phyloP scores from a whole-genome alignment of 2,797 vertebrate genomes.

The Sebastiscus tertius region DNA sequence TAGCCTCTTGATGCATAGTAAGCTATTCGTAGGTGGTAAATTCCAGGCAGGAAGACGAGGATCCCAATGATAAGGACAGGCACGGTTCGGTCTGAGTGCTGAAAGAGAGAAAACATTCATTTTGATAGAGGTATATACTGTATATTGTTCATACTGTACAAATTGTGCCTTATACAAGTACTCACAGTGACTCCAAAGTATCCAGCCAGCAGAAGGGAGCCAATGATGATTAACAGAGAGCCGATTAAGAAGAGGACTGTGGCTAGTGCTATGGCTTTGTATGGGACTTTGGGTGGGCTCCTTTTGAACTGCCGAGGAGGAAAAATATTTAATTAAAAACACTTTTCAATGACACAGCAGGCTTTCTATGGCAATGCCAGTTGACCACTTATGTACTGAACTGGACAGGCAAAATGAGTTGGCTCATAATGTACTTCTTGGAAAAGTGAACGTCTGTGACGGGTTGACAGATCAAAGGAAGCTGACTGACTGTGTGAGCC shows the following conservation, averaged over 20 bases:
- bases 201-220: constrained; percentile 91
- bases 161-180: constrained; percentile 14
- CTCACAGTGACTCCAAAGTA: constrained; percentile 94
- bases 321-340: constrained; percentile 48
- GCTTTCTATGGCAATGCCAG: background rate
- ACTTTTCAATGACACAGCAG: constrained; percentile 20
- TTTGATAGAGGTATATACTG: background rate
- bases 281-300: constrained; percentile 95
- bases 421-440: background rate
- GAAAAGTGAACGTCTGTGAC: background rate
- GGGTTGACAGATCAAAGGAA: background rate
- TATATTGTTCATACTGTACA: background rate
- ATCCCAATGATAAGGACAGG: constrained; percentile 96
- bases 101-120: constrained; percentile 27
- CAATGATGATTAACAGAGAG: constrained; percentile 92
- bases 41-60: constrained; percentile 95
- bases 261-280: constrained; percentile 95
- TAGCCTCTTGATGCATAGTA: constrained; percentile 96
- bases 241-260: constrained; percentile 93
- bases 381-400: background rate
- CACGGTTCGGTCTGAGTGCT: constrained; percentile 92
- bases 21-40: constrained; percentile 96
- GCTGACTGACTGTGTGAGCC: background rate
- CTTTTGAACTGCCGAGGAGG: constrained; percentile 89
- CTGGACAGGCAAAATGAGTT: background rate